A percentile compares a stretch with the other conserved stretches of the same genome.
Evolutionary conservation across 2,888 invertebrate genomes (phyloP).

Genomic region (Cheilosia variabilis): DNA sequence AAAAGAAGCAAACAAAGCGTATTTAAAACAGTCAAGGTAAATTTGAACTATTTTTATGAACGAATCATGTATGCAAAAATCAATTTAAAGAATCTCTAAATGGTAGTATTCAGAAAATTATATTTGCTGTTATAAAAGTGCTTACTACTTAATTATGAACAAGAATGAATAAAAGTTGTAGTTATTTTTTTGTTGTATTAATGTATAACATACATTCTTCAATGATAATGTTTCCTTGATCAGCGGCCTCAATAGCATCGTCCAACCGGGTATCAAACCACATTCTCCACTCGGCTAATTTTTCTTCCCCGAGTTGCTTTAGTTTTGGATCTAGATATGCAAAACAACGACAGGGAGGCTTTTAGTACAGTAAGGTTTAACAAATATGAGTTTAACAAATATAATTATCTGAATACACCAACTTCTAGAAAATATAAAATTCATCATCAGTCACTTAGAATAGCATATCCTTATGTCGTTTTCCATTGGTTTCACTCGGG

Average conservation of each 20-base stretch:
- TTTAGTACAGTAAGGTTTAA: constrained; percentile 40
- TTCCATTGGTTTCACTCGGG: too few relatives aligned
- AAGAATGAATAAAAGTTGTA: constrained; percentile 33
- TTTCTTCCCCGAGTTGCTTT: constrained; percentile 89
- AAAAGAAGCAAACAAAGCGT: constrained; percentile 36
- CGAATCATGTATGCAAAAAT: neutral
- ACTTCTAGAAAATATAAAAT: neutral
- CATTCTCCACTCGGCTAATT: constrained; percentile 88
- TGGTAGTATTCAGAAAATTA: constrained; percentile 74
- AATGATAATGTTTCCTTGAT: constrained; percentile 83
- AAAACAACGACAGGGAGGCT: constrained; percentile 66
- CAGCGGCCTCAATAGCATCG: constrained; percentile 93
- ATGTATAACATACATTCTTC: constrained; percentile 82
- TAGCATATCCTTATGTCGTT: too few relatives aligned
- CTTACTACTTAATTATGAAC: constrained; percentile 24
- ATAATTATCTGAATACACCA: constrained; percentile 74
- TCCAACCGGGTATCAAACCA: constrained; percentile 94
- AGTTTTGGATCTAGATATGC: constrained; percentile 89
- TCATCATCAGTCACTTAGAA: too few relatives aligned
- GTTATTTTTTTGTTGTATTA: constrained; percentile 16
- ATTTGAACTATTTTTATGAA: neutral
- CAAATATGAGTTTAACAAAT: constrained; percentile 51
- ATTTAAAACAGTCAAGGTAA: constrained; percentile 16
- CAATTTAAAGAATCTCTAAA: constrained; percentile 23
- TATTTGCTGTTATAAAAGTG: constrained; percentile 56